Evolutionary conservation across 1,140 invertebrate genomes (phyloP), one percentile per base, ranked within the genome.

Genomic region (Brachionus rubens): DNA sequence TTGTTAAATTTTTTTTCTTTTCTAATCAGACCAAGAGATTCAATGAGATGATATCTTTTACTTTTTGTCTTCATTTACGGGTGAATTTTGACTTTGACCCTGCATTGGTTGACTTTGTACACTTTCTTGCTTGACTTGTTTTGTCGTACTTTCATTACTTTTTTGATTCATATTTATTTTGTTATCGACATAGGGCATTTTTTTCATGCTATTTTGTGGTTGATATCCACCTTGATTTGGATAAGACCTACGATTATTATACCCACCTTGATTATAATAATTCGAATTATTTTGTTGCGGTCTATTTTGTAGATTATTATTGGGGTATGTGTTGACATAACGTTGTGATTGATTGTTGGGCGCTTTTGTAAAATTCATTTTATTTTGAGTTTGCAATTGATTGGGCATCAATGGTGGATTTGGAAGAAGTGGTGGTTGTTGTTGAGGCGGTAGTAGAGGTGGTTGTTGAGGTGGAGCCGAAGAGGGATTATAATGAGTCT

Each of bases 121-220:
- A 41, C 30, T 33, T 33, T 59, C 54, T 36, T 59, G 54, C 12
- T 59, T 59, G n/a, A 19, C 19, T 33, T 59, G 30, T 52, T 52
- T 16, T 3, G 16, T 12, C 9, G 26, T 24, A 1, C 9, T 36
- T 9, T 33, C 54, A 9, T 2, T 12, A 33, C 19, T 59, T 59
- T 59, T 59, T 19, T 59, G 54, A 16, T 33, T n/a, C 30, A 59
- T 36, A 36, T 9, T 9, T 36, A 36, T 33, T 59, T 59, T 59
- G 16, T 3, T 33, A 40, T 59, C 54, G n/a, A 59, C 36, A 33
- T 36, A 40, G 7, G 54, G 2, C 30, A 59, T 59, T 59, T 59
- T 59, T 59, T 59, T 59, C n/a, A 28, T 33, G 19, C 12, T 59
- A 40, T 21, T 59, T 36, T 36, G 33, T 5, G 3, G 33, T 10